Evolutionary conservation across 2,888 invertebrate species (phyloP).

Genomic region (Epinotia brunnichana): DNA sequence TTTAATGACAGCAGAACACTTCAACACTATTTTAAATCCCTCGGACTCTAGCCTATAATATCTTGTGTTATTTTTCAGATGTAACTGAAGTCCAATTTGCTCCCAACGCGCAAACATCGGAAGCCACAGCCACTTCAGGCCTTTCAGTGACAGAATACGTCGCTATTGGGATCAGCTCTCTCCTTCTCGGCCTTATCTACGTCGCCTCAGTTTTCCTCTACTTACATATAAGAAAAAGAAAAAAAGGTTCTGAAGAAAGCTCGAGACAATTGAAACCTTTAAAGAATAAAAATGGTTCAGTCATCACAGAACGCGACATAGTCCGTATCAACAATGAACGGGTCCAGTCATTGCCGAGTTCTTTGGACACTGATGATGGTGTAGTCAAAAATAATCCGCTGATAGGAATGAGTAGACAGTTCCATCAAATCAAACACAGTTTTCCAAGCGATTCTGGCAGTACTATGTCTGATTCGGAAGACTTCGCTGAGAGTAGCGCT

Average conservation of each 20-base stretch:
- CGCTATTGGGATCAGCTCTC: constrained; percentile 91
- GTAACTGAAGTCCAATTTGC: constrained; percentile 92
- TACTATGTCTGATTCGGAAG: constrained; percentile 87
- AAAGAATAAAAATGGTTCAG: constrained; percentile 73
- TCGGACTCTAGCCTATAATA: too few species aligned
- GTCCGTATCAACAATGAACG: constrained; percentile 76
- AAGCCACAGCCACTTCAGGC: constrained; percentile 82
- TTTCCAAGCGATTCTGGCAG: constrained; percentile 82
- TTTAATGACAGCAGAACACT: too few species aligned
- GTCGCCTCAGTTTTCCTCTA: constrained; percentile 93
- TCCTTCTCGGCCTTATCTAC: constrained; percentile 93
- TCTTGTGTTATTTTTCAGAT: constrained; percentile 77
- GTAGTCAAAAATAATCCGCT: constrained; percentile 91
- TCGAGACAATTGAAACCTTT: constrained; percentile 68
- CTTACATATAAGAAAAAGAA: constrained; percentile 88
- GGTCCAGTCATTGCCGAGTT: constrained; percentile 65
- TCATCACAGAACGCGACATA: constrained; percentile 76
- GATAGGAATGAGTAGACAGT: constrained; percentile 85
- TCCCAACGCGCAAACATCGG: constrained; percentile 85
- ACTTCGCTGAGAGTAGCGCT: constrained; percentile 74
- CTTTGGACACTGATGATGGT: constrained; percentile 86
- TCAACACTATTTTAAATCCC: too few species aligned
- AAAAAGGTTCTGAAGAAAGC: constrained; percentile 78
- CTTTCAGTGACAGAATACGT: constrained; percentile 90
- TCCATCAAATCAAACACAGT: constrained; percentile 75